Evolutionary conservation across 2,888 invertebrate genomes (phyloP), one percentile per base, ranked within the genome.

Genomic region (Nemapogon koenigi): DNA sequence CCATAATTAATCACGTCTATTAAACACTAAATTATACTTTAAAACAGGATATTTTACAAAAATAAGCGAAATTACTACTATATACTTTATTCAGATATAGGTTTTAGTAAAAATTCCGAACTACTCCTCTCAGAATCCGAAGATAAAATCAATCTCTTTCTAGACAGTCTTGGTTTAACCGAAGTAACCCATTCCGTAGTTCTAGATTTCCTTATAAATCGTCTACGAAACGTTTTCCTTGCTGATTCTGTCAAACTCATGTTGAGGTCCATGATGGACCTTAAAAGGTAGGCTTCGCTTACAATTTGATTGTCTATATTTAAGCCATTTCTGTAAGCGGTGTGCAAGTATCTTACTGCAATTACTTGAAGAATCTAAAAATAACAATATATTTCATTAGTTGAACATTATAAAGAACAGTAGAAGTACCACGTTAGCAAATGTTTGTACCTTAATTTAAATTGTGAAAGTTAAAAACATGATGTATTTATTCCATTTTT

Each of bases 301-400:
- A 56, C 50, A 11, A 66, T 59, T 35, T 62, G 66, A 46, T 72
- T 70, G n/a, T 63, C 75, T 11, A 63, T 59, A 43, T 75, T 68
- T 1, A 78, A 46, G 1, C 76, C 76, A 39, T 62, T 68, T 13
- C 62, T 59, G 47, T 76, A 76, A 1, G 76, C 76, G 2, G 76
- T 78, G 46, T 78, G 76, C 2, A 78, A 60, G 42, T 73, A 78
- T 2, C 76, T 60, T 2, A 62, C 71, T 6, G 71, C 68, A 41
- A 68, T 52, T 22, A 65, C 63, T 64, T 78, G 76, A 2, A 73
- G 44, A 41, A 72, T 62, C 76, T 78, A 48, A 7, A 16, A 41
- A 41, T 30, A 25, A n/a, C n/a, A n/a, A n/a, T n/a, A n/a, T n/a
- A n/a, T n/a, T n/a, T n/a, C n/a, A n/a, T n/a, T n/a, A n/a, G n/a